These are phyloP conservation scores for Drosophila atroscutellata DNA, from an alignment of 2,888 invertebrate genomes.

Conservation along the genomic window DNA sequence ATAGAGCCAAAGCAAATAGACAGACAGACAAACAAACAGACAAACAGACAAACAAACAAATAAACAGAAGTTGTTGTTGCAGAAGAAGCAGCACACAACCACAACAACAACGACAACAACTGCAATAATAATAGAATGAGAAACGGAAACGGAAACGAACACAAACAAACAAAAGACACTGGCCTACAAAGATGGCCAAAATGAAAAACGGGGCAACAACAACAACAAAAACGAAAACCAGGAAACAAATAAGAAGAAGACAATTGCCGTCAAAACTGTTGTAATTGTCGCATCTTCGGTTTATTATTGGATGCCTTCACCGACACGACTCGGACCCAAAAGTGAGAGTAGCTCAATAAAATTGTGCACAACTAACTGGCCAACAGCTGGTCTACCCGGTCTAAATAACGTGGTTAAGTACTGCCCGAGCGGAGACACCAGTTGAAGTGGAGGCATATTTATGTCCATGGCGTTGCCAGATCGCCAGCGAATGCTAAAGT, in stretches of 20 bases:
- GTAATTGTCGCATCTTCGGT: conserved; percentile 36
- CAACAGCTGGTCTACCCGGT: not conserved
- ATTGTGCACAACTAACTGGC: not conserved
- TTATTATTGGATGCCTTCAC: conserved; percentile 15
- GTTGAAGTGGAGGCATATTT: not conserved
- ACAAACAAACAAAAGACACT: conserved; percentile 16
- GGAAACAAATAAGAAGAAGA: conserved; percentile 9
- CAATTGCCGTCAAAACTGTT: conserved; percentile 27
- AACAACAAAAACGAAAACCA: not conserved
- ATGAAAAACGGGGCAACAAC: conserved; percentile 25
- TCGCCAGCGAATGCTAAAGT: not conserved
- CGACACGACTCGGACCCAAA: not conserved
- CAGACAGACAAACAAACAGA: conserved; percentile 15
- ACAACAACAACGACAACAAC: conserved; percentile 15
- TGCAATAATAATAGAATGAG: conserved; percentile 21
- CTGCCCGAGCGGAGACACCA: not conserved
- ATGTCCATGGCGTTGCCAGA: not conserved
- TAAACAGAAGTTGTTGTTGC: not conserved
- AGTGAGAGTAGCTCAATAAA: not conserved
- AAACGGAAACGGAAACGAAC: conserved; percentile 42
- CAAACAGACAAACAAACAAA: not conserved
- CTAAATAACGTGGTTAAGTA: not conserved
- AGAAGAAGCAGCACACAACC: conserved; percentile 4
- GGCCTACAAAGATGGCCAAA: conserved; percentile 53
- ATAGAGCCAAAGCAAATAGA: conserved; percentile 24